phyloP scores from a whole-genome alignment of 1,140 invertebrate species.

The Camponotus pennsylvanicus region DNA sequence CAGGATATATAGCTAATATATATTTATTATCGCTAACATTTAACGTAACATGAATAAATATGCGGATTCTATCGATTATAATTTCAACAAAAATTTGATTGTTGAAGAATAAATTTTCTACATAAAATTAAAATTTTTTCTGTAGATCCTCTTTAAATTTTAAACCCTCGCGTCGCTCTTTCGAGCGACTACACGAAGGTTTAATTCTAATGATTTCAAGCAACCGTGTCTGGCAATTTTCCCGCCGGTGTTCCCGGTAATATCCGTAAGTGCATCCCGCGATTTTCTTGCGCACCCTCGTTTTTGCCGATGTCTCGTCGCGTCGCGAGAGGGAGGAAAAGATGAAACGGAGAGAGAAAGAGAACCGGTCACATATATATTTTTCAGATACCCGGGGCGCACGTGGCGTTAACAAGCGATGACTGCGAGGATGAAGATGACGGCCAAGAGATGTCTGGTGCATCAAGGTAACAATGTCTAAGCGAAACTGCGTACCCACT shows the following conservation, averaged over 20 bases:
- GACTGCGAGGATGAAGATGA: constrained; percentile 63
- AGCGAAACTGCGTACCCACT: constrained; percentile 72
- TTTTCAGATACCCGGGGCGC: constrained; percentile 67
- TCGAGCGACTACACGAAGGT: neutral
- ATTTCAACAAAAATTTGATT: no score
- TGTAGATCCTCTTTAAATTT: constrained; percentile 23
- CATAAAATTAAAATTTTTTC: neutral
- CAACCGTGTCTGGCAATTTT: constrained; percentile 52
- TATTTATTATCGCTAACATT: no score
- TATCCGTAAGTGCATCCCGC: constrained; percentile 78
- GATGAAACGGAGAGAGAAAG: neutral
- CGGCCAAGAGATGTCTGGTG: constrained; percentile 15
- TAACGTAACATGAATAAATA: no score
- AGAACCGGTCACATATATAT: constrained; percentile 54
- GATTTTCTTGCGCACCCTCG: constrained; percentile 68
- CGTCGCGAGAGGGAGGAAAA: neutral
- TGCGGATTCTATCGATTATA: no score
- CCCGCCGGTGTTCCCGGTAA: constrained; percentile 66
- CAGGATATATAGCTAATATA: no score
- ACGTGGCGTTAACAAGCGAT: constrained; percentile 73
- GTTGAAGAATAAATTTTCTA: neutral
- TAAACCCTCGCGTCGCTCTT: neutral
- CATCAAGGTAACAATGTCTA: constrained; percentile 19
- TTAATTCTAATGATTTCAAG: constrained; percentile 42
- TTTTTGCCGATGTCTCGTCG: constrained; percentile 63